Conservation (phyloP, 2,797 vertebrate genomes). For the Premnoplex brunnescens region DNA sequence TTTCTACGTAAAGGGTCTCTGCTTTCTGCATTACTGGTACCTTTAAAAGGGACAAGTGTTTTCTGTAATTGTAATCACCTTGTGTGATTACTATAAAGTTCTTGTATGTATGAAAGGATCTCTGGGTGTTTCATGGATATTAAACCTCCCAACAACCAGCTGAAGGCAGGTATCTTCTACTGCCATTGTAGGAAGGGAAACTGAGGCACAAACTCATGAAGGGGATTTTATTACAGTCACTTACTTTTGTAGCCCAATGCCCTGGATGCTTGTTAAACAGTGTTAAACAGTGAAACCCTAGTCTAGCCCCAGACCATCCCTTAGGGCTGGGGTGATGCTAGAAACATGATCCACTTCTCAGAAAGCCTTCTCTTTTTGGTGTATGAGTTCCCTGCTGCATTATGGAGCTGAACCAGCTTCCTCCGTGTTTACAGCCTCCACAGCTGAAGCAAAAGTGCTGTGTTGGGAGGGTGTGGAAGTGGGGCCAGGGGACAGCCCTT, state of each 20-base stretch:
- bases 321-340: neutral
- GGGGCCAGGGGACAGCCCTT: neutral
- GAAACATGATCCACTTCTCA: neutral
- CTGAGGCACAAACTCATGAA: neutral
- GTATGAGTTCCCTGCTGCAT: neutral
- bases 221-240: neutral
- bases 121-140: neutral
- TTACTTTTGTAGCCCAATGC: neutral
- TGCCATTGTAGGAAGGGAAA: neutral
- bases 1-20: neutral
- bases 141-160: neutral
- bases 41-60: neutral
- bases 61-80: neutral
- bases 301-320: neutral
- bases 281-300: neutral
- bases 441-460: neutral
- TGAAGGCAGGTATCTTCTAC: neutral
- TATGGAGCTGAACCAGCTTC: neutral
- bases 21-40: neutral
- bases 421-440: neutral
- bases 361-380: neutral
- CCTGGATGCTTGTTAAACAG: neutral
- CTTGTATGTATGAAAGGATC: neutral
- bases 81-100: neutral
- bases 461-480: neutral